Evolutionary conservation across 2,797 vertebrate genomes (phyloP).

Genomic region (Lepilemur ruficaudatus): DNA sequence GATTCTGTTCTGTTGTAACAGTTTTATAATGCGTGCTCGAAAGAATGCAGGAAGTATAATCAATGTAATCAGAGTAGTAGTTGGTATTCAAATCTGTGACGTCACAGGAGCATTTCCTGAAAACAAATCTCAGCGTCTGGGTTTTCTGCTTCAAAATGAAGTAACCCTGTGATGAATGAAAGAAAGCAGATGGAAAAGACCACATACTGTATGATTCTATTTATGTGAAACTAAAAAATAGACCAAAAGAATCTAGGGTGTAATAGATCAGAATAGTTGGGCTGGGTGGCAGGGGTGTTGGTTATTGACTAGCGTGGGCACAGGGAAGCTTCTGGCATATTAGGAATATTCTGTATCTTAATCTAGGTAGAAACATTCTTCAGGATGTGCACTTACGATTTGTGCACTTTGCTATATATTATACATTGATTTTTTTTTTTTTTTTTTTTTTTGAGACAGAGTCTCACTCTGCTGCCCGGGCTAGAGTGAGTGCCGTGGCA

Average conservation of each 20-base stretch:
- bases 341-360: neutral
- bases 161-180: neutral
- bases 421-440: neutral
- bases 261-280: neutral
- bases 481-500: too few species aligned
- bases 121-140: constrained; percentile 5
- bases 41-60: neutral
- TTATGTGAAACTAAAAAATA: constrained; percentile 10
- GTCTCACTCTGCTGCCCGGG: too few species aligned
- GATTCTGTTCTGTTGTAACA: constrained; percentile 16
- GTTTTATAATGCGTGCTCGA: neutral
- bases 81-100: neutral
- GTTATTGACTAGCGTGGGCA: neutral
- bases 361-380: neutral
- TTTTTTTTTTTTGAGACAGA: too few species aligned
- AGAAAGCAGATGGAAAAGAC: neutral
- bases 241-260: neutral
- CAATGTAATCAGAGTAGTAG: neutral
- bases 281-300: neutral
- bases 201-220: neutral
- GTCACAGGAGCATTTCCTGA: neutral
- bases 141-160: constrained; percentile 35
- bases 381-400: neutral
- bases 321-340: neutral
- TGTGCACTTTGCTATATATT: neutral